These are phyloP conservation scores for Helarctos malayanus DNA, from an alignment of 2,797 vertebrate species.

Conservation along the genomic window DNA sequence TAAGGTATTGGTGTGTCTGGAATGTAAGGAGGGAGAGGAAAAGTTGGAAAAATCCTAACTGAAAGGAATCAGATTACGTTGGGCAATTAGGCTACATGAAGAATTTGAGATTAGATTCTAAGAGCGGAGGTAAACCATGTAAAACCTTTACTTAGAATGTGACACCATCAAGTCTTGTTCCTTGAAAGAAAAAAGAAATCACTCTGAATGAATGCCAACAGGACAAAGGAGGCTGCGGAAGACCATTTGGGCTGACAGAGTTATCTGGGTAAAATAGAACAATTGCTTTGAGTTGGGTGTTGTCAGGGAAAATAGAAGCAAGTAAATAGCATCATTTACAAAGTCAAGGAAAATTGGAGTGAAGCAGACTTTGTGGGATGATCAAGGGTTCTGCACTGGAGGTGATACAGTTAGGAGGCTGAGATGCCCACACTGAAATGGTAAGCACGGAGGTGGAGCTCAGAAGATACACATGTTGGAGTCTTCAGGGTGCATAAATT, in stretches of 20 bases:
- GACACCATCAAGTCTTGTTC: neutral
- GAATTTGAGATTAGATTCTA: constrained; percentile 34
- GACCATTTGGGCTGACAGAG: neutral
- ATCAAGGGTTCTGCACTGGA: neutral
- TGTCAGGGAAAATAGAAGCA: neutral
- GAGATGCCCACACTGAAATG: neutral
- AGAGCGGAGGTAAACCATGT: neutral
- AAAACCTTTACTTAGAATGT: neutral
- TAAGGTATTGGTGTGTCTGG: neutral
- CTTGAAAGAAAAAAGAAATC: neutral
- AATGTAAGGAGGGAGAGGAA: neutral
- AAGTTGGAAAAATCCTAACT: neutral
- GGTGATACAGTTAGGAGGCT: neutral
- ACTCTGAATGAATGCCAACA: neutral
- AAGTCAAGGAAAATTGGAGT: neutral
- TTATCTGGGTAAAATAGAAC: neutral
- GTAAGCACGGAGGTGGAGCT: neutral
- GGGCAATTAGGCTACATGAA: neutral
- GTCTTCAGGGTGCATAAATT: neutral
- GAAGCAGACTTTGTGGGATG: neutral
- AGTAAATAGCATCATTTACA: neutral
- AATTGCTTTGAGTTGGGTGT: neutral
- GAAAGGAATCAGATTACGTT: neutral
- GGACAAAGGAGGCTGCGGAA: neutral
- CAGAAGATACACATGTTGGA: neutral